A percentile compares a stretch with the other conserved stretches of the same genome.
Evolutionary conservation across 2,113 vertebrate species (phyloP).

Genomic region (Neogale vison): DNA sequence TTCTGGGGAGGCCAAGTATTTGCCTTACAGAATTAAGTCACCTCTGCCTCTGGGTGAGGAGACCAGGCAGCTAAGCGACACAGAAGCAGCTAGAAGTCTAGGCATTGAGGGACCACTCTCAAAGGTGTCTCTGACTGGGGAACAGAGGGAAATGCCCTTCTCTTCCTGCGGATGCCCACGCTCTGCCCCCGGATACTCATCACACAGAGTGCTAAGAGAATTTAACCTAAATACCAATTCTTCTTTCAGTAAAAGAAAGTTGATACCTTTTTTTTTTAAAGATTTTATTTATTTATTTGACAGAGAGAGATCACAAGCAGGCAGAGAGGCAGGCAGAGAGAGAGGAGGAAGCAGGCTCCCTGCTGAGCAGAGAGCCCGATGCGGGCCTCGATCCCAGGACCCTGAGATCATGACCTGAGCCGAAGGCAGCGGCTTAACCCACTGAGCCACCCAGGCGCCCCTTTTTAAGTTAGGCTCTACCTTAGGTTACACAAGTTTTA

Average conservation of each 20-base stretch:
- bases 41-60: neutral
- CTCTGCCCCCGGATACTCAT: neutral
- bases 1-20: neutral
- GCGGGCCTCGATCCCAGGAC: no score
- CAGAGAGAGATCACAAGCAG: no score
- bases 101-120: neutral
- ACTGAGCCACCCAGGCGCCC: no score
- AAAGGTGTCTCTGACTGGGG: neutral
- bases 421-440: no score
- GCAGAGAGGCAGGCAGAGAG: no score
- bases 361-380: no score
- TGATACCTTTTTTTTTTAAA: neutral
- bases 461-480: neutral
- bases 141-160: neutral
- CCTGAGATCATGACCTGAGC: no score
- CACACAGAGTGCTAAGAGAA: neutral
- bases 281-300: no score
- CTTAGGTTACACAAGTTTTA: conserved; percentile 4
- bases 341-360: no score
- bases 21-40: neutral
- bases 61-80: neutral
- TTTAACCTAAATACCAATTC: neutral
- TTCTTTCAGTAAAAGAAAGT: neutral
- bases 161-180: neutral
- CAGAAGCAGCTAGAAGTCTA: neutral